phyloP scores from a whole-genome alignment of 2,888 invertebrate genomes.

The Tricholauxania praeusta region DNA sequence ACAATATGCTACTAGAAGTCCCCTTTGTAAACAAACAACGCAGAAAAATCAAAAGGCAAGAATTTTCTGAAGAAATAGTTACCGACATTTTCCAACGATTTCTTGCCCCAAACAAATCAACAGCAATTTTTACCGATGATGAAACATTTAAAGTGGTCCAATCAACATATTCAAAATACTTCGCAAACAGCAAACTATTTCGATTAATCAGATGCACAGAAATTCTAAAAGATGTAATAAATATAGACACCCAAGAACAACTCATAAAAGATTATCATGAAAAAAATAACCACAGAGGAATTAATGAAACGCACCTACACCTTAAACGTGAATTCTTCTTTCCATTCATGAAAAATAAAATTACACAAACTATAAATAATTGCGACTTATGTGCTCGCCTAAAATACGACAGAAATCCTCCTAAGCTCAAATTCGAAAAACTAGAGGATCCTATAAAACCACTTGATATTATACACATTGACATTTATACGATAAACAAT shows the following conservation, averaged over 20 bases:
- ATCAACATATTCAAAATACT: constrained; percentile 41
- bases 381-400: constrained; percentile 45
- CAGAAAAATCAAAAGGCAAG: constrained; percentile 31
- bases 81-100: constrained; percentile 41
- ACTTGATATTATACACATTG: constrained; percentile 42
- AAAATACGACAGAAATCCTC: constrained; percentile 44
- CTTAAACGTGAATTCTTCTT: constrained; percentile 45
- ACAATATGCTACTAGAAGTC: constrained; percentile 33
- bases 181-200: constrained; percentile 36
- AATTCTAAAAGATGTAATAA: constrained; percentile 29
- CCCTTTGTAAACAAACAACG: constrained; percentile 42
- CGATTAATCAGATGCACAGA: constrained; percentile 20
- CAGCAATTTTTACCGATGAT: constrained; percentile 39
- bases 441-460: constrained; percentile 43
- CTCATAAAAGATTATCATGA: constrained; percentile 44
- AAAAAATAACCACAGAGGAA: constrained; percentile 45
- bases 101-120: constrained; percentile 39
- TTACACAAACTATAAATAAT: constrained; percentile 47
- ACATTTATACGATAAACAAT: constrained; percentile 43
- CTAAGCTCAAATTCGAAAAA: constrained; percentile 41
- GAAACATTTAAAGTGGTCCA: constrained; percentile 38
- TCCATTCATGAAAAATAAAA: constrained; percentile 44
- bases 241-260: constrained; percentile 44
- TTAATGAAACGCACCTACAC: constrained; percentile 44
- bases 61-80: constrained; percentile 35